Evolutionary conservation across 2,888 invertebrate species (phyloP).

Genomic region (Hoplodrina ambigua): DNA sequence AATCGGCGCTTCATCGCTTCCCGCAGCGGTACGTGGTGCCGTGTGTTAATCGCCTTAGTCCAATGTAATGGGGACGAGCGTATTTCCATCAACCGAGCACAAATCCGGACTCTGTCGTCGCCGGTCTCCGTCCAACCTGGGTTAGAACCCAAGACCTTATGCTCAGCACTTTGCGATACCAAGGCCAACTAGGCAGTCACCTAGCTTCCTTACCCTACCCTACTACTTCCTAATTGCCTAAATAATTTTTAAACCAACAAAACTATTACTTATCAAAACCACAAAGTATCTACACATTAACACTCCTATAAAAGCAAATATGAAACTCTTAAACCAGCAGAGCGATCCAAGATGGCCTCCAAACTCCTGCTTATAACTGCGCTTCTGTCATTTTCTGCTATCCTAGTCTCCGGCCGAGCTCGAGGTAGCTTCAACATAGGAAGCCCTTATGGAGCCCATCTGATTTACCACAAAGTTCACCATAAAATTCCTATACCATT

Average conservation of each 20-base stretch:
- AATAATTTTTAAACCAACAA: not conserved
- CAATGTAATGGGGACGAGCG: too few relatives aligned
- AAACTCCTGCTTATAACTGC: conserved; percentile 24
- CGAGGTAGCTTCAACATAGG: conserved; percentile 35
- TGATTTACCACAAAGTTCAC: conserved; percentile 61
- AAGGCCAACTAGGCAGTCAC: too few relatives aligned
- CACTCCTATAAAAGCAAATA: conserved; percentile 10
- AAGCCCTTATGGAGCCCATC: conserved; percentile 29
- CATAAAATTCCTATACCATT: conserved; percentile 60
- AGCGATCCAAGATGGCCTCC: conserved; percentile 37
- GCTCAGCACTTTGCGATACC: too few relatives aligned
- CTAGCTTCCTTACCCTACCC: too few relatives aligned
- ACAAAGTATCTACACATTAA: conserved; percentile 26
- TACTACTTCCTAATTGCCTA: not conserved
- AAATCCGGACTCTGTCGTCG: too few relatives aligned
- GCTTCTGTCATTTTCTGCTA: conserved; percentile 27
- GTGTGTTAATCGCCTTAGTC: too few relatives aligned
- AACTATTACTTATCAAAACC: conserved; percentile 12
- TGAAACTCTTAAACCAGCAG: not conserved
- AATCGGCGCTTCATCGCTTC: too few relatives aligned
- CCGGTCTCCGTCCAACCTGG: too few relatives aligned
- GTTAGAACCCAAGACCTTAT: too few relatives aligned
- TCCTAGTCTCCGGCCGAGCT: not conserved
- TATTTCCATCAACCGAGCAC: too few relatives aligned
- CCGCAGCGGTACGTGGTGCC: too few relatives aligned